Base-by-base conservation (phyloP, 2,888 invertebrate genomes). In the Aspidiotus destructor region DNA sequence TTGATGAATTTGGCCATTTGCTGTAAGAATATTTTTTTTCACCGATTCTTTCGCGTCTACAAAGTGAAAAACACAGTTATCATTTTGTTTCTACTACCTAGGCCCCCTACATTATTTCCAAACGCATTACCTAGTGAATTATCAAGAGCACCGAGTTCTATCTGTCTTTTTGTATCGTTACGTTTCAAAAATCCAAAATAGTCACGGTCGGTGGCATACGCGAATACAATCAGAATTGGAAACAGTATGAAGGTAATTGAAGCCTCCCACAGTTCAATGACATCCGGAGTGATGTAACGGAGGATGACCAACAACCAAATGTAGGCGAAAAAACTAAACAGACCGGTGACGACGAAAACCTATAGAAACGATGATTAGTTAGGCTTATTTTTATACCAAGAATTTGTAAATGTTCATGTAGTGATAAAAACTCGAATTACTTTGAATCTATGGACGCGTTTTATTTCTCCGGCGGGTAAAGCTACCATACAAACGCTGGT, bases 401-500 rank as follows among this genome's bases (percentile, higher is more conserved):
- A n/a, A 55, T 17, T 17, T 7, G n/a, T 16, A 16, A 55, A 55
- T 15, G 3, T 55, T 55, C 55, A n/a, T n/a, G n/a, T 48, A 48
- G 11, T 48, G 9, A 48, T 48, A 52, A 5, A 13, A 52, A 52
- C 5, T 13, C 5, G 1, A 52, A n/a, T 69, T 58, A 71, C 71
- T 60, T 71, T 69, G 40, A 71, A 69, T 15, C 69, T 57, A 16
- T 70, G 70, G 16, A 71, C 70, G 62, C 68, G 69, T 60, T 70
- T 65, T 9, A 58, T 68, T 62, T 70, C 71, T 10, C 64, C 67
- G 70, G 86, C 85, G 1, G 96, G 96, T 74, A 97, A 91, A 67
- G 94, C 92, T 71, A 83, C 81, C 68, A 99, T 83, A 54, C 99
- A 99, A 73, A 99, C 84, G 68, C 95, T 91, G 72, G 97, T 98